Evolutionary conservation across 2,113 vertebrate genomes (phyloP).

Genomic region (Paratilapia polleni): DNA sequence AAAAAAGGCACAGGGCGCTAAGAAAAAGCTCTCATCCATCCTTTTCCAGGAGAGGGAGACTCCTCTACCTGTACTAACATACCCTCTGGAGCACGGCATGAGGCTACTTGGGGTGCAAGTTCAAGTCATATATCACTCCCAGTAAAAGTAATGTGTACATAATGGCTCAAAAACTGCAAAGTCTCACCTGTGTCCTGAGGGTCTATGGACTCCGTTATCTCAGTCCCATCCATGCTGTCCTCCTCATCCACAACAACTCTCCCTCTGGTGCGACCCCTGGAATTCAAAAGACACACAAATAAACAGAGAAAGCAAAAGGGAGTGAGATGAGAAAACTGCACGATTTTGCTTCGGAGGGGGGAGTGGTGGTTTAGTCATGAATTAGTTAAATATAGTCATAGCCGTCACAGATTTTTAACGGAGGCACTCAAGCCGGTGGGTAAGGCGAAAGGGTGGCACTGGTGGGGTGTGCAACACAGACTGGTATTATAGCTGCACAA

Average conservation of each 20-base stretch:
- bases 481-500: not conserved
- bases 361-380: conserved; percentile 26
- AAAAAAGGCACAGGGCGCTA: conserved; percentile 66
- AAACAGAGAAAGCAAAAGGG: conserved; percentile 26
- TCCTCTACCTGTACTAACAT: conserved; percentile 53
- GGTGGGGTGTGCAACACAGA: conserved; percentile 15
- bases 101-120: conserved; percentile 38
- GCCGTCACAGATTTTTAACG: conserved; percentile 63
- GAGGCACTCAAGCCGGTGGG: conserved; percentile 45
- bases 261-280: conserved; percentile 93
- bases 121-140: conserved; percentile 23
- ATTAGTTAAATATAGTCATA: conserved; percentile 71
- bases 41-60: conserved; percentile 64
- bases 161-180: conserved; percentile 7
- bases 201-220: conserved; percentile 88
- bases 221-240: conserved; percentile 96
- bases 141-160: conserved; percentile 26
- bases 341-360: not conserved
- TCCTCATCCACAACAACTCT: conserved; percentile 92
- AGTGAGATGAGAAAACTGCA: conserved; percentile 10
- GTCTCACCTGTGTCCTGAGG: conserved; percentile 87
- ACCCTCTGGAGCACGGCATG: conserved; percentile 31
- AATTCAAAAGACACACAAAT: conserved; percentile 35
- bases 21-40: conserved; percentile 70
- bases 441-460: conserved; percentile 12